Percentiles rank a stretch among this genome's conserved stretches.
These are phyloP conservation scores for Syngnathus rostellatus DNA, from an alignment of 2,797 vertebrate species.

Conservation along the genomic window DNA sequence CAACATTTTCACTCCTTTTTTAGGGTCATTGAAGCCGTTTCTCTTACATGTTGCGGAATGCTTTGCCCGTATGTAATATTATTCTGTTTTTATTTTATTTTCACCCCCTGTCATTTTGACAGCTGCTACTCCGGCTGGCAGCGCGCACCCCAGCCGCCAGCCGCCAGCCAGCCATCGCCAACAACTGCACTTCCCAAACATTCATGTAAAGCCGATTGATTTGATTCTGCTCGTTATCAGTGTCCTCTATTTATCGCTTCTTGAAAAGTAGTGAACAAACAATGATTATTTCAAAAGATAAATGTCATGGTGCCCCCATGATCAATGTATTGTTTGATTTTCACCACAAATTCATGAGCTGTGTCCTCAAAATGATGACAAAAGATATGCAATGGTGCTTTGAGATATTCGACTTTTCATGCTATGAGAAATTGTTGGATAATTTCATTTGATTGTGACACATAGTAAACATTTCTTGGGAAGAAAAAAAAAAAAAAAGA, in stretches of 20 bases:
- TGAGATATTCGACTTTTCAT: no score
- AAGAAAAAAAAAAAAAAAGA: not conserved
- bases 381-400: not conserved
- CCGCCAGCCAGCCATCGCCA: conserved; percentile 12
- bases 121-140: conserved; percentile 58
- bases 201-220: not conserved
- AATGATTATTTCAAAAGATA: not conserved
- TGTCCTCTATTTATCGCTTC: not conserved
- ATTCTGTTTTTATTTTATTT: not conserved
- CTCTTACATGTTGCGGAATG: not conserved
- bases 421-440: no score
- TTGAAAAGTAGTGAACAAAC: not conserved
- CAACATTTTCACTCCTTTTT: conserved; percentile 19
- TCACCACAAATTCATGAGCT: not conserved
- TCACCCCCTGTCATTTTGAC: conserved; percentile 37
- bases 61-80: not conserved
- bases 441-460: no score
- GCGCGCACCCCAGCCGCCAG: conserved; percentile 33
- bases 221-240: not conserved
- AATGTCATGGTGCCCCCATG: not conserved
- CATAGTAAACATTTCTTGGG: not conserved
- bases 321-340: not conserved
- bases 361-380: not conserved
- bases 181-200: not conserved
- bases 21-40: conserved; percentile 25